These are phyloP conservation scores for Gnathonemus longibarbis DNA, from an alignment of 2,113 vertebrate species.

Conservation along the genomic window DNA sequence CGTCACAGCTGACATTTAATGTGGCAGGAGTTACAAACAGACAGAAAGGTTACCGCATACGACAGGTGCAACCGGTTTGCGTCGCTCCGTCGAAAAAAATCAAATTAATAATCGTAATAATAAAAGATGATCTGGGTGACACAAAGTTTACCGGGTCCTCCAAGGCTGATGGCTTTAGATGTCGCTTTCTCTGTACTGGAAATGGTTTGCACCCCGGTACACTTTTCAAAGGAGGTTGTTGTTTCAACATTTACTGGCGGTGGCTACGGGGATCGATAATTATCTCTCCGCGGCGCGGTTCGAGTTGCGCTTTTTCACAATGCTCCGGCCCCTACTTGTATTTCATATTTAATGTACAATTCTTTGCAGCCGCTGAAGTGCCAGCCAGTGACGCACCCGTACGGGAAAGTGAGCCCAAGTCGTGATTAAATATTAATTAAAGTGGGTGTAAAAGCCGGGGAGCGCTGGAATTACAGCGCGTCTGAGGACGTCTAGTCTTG, in stretches of 20 bases:
- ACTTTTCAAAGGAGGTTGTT: background rate
- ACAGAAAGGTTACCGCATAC: conserved; percentile 53
- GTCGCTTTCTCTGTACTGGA: background rate
- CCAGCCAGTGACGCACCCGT: conserved; percentile 12
- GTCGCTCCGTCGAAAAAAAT: background rate
- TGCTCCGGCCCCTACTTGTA: background rate
- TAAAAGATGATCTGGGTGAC: background rate
- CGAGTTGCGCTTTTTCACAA: background rate
- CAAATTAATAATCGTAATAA: background rate
- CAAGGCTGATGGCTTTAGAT: background rate
- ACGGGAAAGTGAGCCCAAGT: conserved; percentile 15
- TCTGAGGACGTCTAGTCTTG: conserved; percentile 11
- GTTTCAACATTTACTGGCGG: background rate
- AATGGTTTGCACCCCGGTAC: background rate
- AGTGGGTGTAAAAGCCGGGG: conserved; percentile 22
- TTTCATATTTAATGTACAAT: conserved; percentile 27
- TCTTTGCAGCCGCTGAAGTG: conserved; percentile 7
- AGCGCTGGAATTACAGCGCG: conserved; percentile 28
- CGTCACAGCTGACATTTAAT: conserved; percentile 62
- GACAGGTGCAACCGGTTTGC: conserved; percentile 29
- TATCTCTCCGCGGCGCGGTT: background rate
- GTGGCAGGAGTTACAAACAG: conserved; percentile 48
- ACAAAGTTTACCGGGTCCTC: background rate
- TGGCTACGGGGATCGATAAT: background rate
- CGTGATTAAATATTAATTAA: conserved; percentile 26